Conservation (phyloP, 2,113 vertebrate genomes). For the Barnardius zonarius region DNA sequence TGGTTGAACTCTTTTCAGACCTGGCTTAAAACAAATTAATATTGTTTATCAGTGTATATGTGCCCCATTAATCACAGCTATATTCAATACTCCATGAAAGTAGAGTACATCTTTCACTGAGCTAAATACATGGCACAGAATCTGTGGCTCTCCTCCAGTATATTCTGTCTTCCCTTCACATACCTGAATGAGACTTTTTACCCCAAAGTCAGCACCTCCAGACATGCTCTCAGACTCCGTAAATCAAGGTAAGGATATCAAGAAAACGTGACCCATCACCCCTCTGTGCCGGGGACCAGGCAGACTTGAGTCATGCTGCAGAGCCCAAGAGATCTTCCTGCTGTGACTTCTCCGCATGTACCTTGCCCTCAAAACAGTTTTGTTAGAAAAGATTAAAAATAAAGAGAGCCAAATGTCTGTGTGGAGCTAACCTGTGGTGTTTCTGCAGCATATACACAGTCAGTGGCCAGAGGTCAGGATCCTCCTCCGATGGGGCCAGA, state of each 20-base stretch:
- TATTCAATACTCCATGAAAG: conserved; percentile 42
- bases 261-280: neutral
- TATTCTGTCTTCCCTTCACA: neutral
- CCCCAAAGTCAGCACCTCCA: neutral
- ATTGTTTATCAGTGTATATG: conserved; percentile 55
- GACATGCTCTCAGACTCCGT: neutral
- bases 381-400: neutral
- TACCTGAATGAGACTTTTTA: neutral
- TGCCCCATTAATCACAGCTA: conserved; percentile 59
- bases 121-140: conserved; percentile 7
- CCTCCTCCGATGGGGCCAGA: neutral
- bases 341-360: neutral
- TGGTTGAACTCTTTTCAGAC: conserved; percentile 50
- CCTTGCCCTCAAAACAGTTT: neutral
- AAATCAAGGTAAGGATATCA: neutral
- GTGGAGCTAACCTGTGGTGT: neutral
- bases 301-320: neutral
- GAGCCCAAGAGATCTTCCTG: neutral
- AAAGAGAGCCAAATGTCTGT: neutral
- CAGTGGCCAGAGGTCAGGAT: neutral
- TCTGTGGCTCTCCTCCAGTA: neutral
- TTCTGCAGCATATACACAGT: fast-evolving
- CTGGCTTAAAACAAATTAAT: conserved; percentile 59
- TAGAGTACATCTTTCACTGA: conserved; percentile 43
- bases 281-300: neutral